Evolutionary conservation across 2,797 vertebrate genomes (phyloP), one percentile per base, ranked within the genome.

Genomic region (Neopelma chrysocephalum): DNA sequence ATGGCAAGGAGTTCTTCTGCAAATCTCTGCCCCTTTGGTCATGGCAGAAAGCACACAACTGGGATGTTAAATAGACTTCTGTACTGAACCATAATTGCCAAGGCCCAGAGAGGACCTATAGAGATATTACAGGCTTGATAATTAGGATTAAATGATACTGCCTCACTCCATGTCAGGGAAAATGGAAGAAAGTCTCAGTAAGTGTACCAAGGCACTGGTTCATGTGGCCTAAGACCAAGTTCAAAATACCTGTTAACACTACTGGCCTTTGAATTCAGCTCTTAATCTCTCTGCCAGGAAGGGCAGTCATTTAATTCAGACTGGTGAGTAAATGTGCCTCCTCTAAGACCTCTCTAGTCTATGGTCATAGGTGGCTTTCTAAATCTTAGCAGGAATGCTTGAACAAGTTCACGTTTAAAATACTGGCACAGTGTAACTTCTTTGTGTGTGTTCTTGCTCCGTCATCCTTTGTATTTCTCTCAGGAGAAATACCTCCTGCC

Each of bases 301-400:
- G 22, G 25, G 4, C 34, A 27, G 16, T 36, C 7, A 31, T 80
- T 84, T 79, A 19, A 62, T 43, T 69, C 66, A 79, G 47, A 42
- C 6, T 40, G 27, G 13, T 54, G 61, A 83, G 29, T 51, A 48
- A 53, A 51, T 32, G 47, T 31, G 65, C 51, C 13, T 65, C 27
- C 9, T 20, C 22, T 40, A 60, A 84, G 29, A 12, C 23, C 32
- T 32, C 61, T 78, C 61, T 12, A 64, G 40, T 42, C 16, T 58
- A 27, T 0, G 0, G 25, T 48, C 25, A 7, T 23, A 73, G 15
- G 14, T 34, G 29, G 2, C 14, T 75, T 65, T 43, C 40, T 50
- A 53, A 84, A 47, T 38, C 4, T 72, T 58, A 36, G 22, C 25
- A 54, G 34, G 15, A 60, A 36, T 20, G 15, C 22, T 69, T 38